Conservation (phyloP, 92 coral and sea anemone genomes). For the Isaurus tuberculatus region DNA sequence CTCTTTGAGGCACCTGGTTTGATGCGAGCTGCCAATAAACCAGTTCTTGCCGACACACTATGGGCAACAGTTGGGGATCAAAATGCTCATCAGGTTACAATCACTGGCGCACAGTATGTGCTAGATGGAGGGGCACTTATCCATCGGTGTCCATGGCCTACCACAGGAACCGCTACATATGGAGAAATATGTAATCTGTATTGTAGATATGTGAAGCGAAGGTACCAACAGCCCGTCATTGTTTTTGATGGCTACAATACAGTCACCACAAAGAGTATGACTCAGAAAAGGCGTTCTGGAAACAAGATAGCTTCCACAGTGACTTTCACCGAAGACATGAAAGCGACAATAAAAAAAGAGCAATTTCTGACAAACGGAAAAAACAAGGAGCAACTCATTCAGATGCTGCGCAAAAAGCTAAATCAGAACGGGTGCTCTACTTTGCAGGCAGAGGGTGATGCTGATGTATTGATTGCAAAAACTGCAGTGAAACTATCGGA, state of each 20-base stretch:
- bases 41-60: background rate
- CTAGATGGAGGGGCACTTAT: background rate
- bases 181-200: background rate
- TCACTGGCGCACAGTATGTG: background rate
- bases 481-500: too few species aligned
- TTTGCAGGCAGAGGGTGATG: too few species aligned
- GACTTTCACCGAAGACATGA: background rate
- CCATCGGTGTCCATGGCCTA: background rate
- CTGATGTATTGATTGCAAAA: too few species aligned
- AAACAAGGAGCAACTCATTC: background rate
- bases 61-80: background rate
- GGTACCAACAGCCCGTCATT: background rate
- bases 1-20: background rate
- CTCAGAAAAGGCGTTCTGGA: background rate
- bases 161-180: background rate
- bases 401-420: too few species aligned
- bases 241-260: background rate
- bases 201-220: background rate
- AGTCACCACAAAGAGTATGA: background rate
- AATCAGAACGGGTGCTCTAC: too few species aligned
- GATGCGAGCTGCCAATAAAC: background rate
- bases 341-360: background rate
- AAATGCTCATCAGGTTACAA: background rate
- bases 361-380: background rate
- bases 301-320: constrained; percentile 9